These are phyloP conservation scores for Heliconius aoede DNA, from an alignment of 2,888 invertebrate species.

Conservation along the genomic window DNA sequence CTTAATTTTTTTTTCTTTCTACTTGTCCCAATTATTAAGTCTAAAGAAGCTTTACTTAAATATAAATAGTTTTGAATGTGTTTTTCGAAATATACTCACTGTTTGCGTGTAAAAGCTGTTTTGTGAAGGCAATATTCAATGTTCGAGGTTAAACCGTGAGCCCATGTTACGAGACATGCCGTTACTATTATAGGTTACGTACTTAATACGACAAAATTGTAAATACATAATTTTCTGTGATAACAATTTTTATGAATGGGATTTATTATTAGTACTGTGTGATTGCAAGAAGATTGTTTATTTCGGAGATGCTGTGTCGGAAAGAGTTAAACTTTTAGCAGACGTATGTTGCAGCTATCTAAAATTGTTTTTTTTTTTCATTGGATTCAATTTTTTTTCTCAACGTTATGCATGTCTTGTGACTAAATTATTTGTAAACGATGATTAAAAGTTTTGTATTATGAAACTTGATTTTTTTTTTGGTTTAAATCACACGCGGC, in stretches of 20 bases:
- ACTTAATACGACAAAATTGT: slow-evolving; percentile 82
- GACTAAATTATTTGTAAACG: slow-evolving; percentile 48
- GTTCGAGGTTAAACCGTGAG: slow-evolving; percentile 61
- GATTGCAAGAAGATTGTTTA: slow-evolving; percentile 79
- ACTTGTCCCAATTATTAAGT: slow-evolving; percentile 4
- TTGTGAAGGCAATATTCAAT: slow-evolving; percentile 42
- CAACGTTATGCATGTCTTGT: slow-evolving; percentile 47
- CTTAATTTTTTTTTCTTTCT: neutral
- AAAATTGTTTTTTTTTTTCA: slow-evolving; percentile 31
- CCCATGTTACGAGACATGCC: slow-evolving; percentile 73
- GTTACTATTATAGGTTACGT: slow-evolving; percentile 68
- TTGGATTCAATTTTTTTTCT: slow-evolving; percentile 23
- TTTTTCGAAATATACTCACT: slow-evolving; percentile 2
- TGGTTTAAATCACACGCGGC: slow-evolving; percentile 33
- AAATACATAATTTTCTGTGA: slow-evolving; percentile 85
- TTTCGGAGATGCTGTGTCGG: slow-evolving; percentile 71
- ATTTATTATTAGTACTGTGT: slow-evolving; percentile 81
- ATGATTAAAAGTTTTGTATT: slow-evolving; percentile 45
- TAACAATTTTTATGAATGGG: slow-evolving; percentile 81
- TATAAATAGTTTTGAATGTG: slow-evolving; percentile 23
- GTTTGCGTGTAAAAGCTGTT: slow-evolving; percentile 14
- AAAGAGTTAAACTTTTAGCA: slow-evolving; percentile 50
- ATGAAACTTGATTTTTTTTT: slow-evolving; percentile 36
- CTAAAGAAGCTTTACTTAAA: slow-evolving; percentile 26
- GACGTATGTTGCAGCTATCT: slow-evolving; percentile 43